Evolutionary conservation across 2,113 vertebrate species (phyloP).

Genomic region (Phrynosoma platyrhinos): DNA sequence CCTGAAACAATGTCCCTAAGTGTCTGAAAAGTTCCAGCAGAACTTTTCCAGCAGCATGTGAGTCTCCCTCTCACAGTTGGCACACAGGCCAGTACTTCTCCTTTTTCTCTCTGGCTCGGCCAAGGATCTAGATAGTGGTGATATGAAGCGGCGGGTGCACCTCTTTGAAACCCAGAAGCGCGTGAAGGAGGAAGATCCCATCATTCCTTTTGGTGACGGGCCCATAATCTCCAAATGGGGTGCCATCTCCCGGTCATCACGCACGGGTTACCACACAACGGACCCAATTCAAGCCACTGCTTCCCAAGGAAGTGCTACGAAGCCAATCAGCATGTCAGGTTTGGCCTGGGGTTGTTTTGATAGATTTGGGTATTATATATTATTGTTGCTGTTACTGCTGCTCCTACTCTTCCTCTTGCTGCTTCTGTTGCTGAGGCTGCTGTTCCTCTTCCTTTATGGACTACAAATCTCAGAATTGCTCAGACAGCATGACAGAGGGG

Average conservation of each 20-base stretch:
- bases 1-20: no score
- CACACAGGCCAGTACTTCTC: background rate
- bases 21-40: no score
- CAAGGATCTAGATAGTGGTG: slow-evolving; percentile 86
- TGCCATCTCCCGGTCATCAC: slow-evolving; percentile 93
- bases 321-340: slow-evolving; percentile 95
- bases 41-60: no score
- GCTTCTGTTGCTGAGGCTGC: no score
- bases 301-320: slow-evolving; percentile 91
- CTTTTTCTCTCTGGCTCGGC: background rate
- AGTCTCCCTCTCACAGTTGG: background rate
- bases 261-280: slow-evolving; percentile 93
- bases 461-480: background rate
- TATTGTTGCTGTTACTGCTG: no score
- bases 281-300: slow-evolving; percentile 95
- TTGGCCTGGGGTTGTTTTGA: background rate
- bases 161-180: slow-evolving; percentile 89
- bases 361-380: no score
- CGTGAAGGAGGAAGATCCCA: slow-evolving; percentile 94
- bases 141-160: slow-evolving; percentile 87
- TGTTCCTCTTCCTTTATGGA: no score
- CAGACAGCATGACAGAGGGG: background rate
- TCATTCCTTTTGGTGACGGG: slow-evolving; percentile 95
- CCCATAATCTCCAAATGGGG: slow-evolving; percentile 99
- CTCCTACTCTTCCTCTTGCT: no score